Evolutionary conservation across 2,888 invertebrate genomes (phyloP).

Genomic region (Chironomus tentans): DNA sequence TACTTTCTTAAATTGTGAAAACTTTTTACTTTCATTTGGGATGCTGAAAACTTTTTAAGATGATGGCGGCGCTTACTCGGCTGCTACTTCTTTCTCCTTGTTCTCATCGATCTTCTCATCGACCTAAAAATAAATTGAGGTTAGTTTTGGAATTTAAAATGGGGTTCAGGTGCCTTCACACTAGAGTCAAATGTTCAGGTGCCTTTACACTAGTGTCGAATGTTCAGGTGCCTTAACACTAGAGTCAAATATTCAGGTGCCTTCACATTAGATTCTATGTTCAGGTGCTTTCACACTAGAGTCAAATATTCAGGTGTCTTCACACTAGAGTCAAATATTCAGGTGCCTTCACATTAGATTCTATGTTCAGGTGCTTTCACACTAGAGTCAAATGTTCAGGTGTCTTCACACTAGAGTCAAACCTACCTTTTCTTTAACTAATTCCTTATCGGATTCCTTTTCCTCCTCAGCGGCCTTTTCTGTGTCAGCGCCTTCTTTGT

Average conservation of each 20-base stretch:
- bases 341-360: no score
- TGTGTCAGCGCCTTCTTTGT: conserved; percentile 59
- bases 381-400: not conserved
- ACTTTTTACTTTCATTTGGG: no score
- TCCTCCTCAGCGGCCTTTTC: conserved; percentile 55
- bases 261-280: no score
- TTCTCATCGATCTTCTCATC: conserved; percentile 55
- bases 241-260: conserved; percentile 37
- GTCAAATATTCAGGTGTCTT: no score
- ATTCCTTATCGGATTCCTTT: conserved; percentile 53
- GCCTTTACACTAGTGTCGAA: conserved; percentile 48
- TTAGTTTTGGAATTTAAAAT: no score
- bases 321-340: no score
- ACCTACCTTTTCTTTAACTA: conserved; percentile 57
- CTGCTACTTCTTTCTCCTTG: conserved; percentile 51
- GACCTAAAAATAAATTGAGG: conserved; percentile 1
- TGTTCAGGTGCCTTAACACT: conserved; percentile 46
- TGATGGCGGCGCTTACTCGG: conserved; percentile 1
- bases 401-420: not conserved
- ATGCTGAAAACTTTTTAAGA: not conserved
- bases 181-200: conserved; percentile 38
- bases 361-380: no score
- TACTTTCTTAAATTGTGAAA: no score
- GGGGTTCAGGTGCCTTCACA: conserved; percentile 43
- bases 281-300: no score